Evolutionary conservation across 1,140 invertebrate species (phyloP).

Genomic region (Pararge aegeria): DNA sequence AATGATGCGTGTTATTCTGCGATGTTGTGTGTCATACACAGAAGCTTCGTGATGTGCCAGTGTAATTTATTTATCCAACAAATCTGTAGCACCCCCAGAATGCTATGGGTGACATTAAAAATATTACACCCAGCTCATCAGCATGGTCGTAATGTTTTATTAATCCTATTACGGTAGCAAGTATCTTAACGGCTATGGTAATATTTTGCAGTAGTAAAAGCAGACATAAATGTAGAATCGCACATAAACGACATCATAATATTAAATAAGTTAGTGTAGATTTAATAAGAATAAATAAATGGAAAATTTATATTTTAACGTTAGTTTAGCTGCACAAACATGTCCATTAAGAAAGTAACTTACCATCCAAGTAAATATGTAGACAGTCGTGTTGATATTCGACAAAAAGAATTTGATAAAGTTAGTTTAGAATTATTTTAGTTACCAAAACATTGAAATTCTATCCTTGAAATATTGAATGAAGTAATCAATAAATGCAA

Average conservation of each 20-base stretch:
- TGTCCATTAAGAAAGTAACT: not conserved
- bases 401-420: not conserved
- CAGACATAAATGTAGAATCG: not conserved
- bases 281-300: not conserved
- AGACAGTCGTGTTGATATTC: not conserved
- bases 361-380: not conserved
- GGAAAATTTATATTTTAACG: not conserved
- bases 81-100: not conserved
- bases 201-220: not conserved
- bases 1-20: constrained; percentile 23
- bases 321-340: not conserved
- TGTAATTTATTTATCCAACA: not conserved
- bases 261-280: not conserved
- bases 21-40: constrained; percentile 11
- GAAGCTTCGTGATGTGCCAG: not conserved
- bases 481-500: too few species aligned
- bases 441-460: too few species aligned
- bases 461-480: too few species aligned
- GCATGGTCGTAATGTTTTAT: not conserved
- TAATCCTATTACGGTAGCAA: not conserved
- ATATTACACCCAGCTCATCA: not conserved
- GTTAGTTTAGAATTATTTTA: not conserved
- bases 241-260: not conserved
- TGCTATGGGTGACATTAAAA: not conserved
- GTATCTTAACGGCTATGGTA: not conserved